Evolutionary conservation across 2,888 invertebrate genomes (phyloP).

Genomic region (Antheraea yamamai): DNA sequence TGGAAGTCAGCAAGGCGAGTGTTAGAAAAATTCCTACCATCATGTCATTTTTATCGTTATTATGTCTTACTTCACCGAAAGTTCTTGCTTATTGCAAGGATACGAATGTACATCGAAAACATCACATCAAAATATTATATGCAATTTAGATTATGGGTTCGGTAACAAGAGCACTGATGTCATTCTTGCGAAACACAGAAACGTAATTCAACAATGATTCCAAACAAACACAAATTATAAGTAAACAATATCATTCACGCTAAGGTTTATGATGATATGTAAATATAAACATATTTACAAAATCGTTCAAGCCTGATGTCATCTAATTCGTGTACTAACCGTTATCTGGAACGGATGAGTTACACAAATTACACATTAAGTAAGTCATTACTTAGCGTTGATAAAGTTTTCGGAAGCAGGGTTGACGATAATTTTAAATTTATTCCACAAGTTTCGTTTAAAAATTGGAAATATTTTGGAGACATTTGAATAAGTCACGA

Average conservation of each 20-base stretch:
- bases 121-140: neutral
- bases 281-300: neutral
- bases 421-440: neutral
- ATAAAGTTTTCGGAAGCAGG: neutral
- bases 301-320: neutral
- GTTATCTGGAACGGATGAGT: slow-evolving; percentile 6
- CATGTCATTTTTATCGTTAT: too few relatives aligned
- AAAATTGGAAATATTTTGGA: too few relatives aligned
- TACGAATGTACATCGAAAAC: too few relatives aligned
- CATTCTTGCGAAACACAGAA: neutral
- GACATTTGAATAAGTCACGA: too few relatives aligned
- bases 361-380: neutral
- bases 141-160: neutral
- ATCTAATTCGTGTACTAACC: neutral
- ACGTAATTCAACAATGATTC: neutral
- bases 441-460: neutral
- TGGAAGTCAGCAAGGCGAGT: too few relatives aligned
- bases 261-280: neutral
- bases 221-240: neutral
- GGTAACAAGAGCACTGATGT: neutral
- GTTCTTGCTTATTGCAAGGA: too few relatives aligned
- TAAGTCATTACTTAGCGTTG: neutral
- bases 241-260: neutral
- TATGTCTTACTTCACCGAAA: too few relatives aligned
- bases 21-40: too few relatives aligned